Evolutionary conservation across 2,797 vertebrate species (phyloP), one percentile per base, ranked within the genome.

Genomic region (Kryptopterus vitreolus): DNA sequence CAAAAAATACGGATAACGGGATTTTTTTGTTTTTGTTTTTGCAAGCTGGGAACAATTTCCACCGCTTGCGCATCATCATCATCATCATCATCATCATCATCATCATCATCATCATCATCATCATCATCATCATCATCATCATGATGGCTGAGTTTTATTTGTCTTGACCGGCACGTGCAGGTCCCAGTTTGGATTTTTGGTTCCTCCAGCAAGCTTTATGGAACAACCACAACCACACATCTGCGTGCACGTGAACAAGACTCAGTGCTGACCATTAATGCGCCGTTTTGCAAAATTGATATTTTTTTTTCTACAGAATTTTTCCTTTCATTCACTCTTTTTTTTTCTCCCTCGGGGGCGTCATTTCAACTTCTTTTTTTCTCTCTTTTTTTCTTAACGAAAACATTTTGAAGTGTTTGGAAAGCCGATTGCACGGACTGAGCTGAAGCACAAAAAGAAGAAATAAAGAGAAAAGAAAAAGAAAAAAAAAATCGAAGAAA

Each of bases 351-450:
- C 46, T 15, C 18, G 38, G 20, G 29, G 48, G 48, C 33, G 33
- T 58, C 15, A 57, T 33, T 58, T 43, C 38, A 38, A 43, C 38
- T 59, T 24, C 16, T 74, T 74, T 70, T 31, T 24, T 29, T 57
- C 9, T 22, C 10, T n/a, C 11, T 15, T 26, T 58, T 24, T 26
- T 38, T 38, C 9, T n/a, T 0, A 43, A 43, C n/a, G n/a, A n/a
- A n/a, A n/a, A n/a, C n/a, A n/a, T n/a, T 58, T 58, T 18, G 58
- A 74, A 33, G 20, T 76, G 4, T 62, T 62, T 62, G 69, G 48
- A 66, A 29, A 75, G 71, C 38, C 50, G 81, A 70, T 10, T 33
- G n/a, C 38, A 48, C 29, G 26, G 66, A 78, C 62, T 58, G 35
- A 59, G 70, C 24, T 63, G 35, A n/a, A 55, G 10, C 3, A 18